A percentile compares a stretch with the other conserved stretches of the same genome.
Conservation (phyloP, 2,113 vertebrate species). For the Ascaphus truei region DNA sequence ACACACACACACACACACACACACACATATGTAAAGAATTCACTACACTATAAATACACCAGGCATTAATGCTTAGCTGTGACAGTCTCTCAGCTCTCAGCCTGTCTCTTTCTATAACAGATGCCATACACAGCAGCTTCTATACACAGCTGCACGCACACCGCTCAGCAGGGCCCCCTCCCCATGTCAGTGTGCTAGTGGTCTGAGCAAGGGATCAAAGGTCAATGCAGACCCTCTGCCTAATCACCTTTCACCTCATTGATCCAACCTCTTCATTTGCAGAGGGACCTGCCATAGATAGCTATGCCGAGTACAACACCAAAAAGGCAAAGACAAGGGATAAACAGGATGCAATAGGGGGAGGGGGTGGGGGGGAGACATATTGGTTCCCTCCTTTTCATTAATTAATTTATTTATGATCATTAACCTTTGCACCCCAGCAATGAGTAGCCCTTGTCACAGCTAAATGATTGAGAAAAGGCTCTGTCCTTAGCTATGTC, state of each 20-base stretch:
- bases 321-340: background rate
- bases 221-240: conserved; percentile 2
- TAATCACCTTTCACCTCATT: background rate
- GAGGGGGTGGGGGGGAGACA: background rate
- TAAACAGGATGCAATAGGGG: conserved; percentile 2
- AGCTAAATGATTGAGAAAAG: background rate
- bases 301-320: background rate
- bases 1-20: too few relatives aligned
- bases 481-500: too few relatives aligned
- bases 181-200: background rate
- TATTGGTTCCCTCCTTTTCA: background rate
- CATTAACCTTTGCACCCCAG: conserved; percentile 21
- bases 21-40: background rate
- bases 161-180: background rate
- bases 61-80: too few relatives aligned
- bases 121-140: conserved; percentile 18
- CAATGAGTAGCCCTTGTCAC: background rate
- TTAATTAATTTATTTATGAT: background rate
- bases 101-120: background rate
- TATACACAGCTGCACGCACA: conserved; percentile 8
- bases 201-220: background rate
- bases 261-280: background rate
- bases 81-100: background rate
- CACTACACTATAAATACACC: background rate
- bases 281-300: background rate